A percentile compares a stretch with the other conserved stretches of the same genome.
These are phyloP conservation scores for Dermolepida albohirtum DNA, from an alignment of 2,888 invertebrate species.

Conservation along the genomic window DNA sequence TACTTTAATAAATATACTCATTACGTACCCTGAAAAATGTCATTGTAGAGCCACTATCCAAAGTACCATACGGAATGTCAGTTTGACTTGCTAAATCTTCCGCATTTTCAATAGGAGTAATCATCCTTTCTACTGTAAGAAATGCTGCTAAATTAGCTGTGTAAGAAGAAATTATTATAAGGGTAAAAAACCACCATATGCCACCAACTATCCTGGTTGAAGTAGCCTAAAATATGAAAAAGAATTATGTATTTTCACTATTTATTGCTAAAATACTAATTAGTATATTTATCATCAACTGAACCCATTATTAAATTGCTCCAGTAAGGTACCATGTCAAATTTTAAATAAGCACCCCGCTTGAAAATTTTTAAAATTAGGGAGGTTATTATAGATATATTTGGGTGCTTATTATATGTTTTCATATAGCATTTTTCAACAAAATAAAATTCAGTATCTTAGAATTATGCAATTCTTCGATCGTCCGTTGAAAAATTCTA, in stretches of 20 bases:
- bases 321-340: conserved; percentile 40
- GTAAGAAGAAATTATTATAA: conserved; percentile 98
- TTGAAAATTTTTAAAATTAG: not conserved
- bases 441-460: not conserved
- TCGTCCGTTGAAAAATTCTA: conserved; percentile 15
- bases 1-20: too few species aligned
- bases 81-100: conserved; percentile 95
- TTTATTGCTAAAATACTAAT: not conserved
- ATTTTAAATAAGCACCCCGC: conserved; percentile 38
- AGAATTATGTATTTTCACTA: not conserved
- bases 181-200: conserved; percentile 99
- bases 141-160: conserved; percentile 99
- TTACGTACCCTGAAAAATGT: conserved; percentile 90
- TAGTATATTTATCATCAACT: conserved; percentile 38
- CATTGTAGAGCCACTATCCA: conserved; percentile 96
- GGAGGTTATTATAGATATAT: not conserved
- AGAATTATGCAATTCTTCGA: too few species aligned
- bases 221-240: conserved; percentile 73
- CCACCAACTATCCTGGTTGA: conserved; percentile 96
- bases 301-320: conserved; percentile 40
- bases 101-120: conserved; percentile 94
- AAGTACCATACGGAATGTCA: conserved; percentile 92
- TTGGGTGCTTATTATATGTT: conserved; percentile 24
- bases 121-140: conserved; percentile 96
- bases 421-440: conserved; percentile 3